A percentile compares a stretch with the other conserved stretches of the same genome.
Conservation (phyloP, 2,797 vertebrate genomes). For the Sebastes hubbsi region DNA sequence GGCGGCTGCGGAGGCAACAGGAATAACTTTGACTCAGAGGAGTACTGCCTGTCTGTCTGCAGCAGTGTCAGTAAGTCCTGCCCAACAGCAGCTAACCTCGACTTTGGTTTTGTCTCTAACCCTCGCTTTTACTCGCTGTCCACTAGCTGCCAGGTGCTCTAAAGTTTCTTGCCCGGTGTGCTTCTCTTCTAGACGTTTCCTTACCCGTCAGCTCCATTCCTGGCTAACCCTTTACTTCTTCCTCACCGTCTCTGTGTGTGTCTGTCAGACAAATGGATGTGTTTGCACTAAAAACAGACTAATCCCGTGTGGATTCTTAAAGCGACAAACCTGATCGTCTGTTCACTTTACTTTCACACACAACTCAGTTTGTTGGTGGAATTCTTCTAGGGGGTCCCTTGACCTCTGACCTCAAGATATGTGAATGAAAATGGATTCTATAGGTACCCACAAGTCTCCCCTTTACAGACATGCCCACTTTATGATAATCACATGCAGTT, state of each 20-base stretch:
- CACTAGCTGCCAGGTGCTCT: neutral
- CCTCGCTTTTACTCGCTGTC: constrained; percentile 9
- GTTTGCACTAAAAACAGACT: constrained; percentile 28
- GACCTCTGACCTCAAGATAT: too few species aligned
- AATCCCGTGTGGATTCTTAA: constrained; percentile 1
- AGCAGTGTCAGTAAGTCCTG: constrained; percentile 95
- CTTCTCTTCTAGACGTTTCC: neutral
- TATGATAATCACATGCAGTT: too few species aligned
- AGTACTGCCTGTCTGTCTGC: constrained; percentile 98
- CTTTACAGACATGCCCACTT: too few species aligned
- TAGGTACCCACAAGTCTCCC: too few species aligned
- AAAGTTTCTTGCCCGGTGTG: neutral
- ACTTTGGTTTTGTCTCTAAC: constrained; percentile 31
- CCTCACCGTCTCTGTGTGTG: neutral
- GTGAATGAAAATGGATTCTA: neutral
- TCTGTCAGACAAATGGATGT: neutral
- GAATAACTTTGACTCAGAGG: constrained; percentile 99
- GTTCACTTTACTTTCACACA: neutral
- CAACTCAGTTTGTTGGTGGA: neutral
- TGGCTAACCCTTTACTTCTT: constrained; percentile 27
- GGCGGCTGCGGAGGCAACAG: constrained; percentile 98
- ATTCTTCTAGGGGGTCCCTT: neutral
- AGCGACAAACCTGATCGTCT: neutral
- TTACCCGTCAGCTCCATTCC: neutral
- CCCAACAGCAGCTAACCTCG: constrained; percentile 51